These are phyloP conservation scores for Euphydryas editha DNA, from an alignment of 2,888 invertebrate genomes.

Conservation along the genomic window DNA sequence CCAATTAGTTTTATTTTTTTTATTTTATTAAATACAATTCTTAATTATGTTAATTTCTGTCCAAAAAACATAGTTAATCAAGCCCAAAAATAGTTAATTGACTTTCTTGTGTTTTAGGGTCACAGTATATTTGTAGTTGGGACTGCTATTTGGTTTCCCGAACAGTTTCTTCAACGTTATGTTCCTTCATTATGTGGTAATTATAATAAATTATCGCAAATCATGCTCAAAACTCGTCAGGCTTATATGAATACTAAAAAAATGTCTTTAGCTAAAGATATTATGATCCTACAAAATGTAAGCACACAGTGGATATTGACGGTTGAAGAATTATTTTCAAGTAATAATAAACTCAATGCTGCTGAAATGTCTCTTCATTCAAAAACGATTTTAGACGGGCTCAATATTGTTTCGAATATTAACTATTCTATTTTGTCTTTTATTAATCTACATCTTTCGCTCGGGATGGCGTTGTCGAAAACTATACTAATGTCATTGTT, in stretches of 20 bases:
- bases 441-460: constrained; percentile 87
- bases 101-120: constrained; percentile 76
- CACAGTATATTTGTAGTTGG: constrained; percentile 91
- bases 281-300: constrained; percentile 68
- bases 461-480: constrained; percentile 91
- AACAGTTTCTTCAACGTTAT: constrained; percentile 88
- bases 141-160: constrained; percentile 93
- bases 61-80: too few relatives aligned
- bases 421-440: constrained; percentile 80
- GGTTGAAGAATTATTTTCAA: constrained; percentile 68
- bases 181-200: constrained; percentile 82
- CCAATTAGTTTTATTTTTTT: too few relatives aligned
- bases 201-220: constrained; percentile 73
- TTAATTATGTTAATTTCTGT: too few relatives aligned
- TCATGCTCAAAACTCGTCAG: constrained; percentile 79
- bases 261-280: constrained; percentile 85
- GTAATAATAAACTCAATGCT: constrained; percentile 67
- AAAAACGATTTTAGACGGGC: constrained; percentile 80
- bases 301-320: constrained; percentile 70
- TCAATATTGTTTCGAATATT: constrained; percentile 87
- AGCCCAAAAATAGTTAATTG: too few relatives aligned
- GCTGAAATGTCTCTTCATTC: constrained; percentile 74
- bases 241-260: constrained; percentile 83
- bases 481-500: constrained; percentile 89
- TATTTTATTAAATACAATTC: constrained; percentile 13